A percentile compares a stretch with the other conserved stretches of the same genome.
Conservation (phyloP, 2,888 invertebrate genomes). For the Xanthorhoe designata region DNA sequence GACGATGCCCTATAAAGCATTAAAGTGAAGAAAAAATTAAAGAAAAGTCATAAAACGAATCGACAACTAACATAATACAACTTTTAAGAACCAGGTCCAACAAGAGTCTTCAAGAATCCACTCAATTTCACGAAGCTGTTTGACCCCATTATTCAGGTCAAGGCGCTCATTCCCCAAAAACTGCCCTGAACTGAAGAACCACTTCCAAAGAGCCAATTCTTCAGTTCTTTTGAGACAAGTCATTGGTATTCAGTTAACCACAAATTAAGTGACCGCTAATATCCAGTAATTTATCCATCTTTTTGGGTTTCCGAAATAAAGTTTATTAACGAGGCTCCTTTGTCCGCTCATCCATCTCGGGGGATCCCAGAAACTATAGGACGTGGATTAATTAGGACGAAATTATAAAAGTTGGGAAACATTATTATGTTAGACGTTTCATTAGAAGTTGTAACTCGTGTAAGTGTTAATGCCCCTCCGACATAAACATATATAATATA, state of each 20-base stretch:
- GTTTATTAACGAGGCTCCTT: slow-evolving; percentile 35
- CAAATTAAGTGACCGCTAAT: slow-evolving; percentile 5
- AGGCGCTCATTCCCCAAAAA: slow-evolving; percentile 3
- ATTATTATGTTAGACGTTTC: slow-evolving; percentile 8
- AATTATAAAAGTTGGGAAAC: slow-evolving; percentile 30
- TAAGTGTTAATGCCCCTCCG: not conserved
- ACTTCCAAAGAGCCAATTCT: not conserved
- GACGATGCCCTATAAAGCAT: too few relatives aligned
- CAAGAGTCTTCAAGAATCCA: not conserved
- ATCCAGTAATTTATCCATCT: slow-evolving; percentile 28
- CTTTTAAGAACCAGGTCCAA: not conserved
- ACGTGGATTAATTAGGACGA: slow-evolving; percentile 31
- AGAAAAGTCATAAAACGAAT: not conserved
- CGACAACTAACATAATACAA: not conserved
- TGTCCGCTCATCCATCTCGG: slow-evolving; percentile 23
- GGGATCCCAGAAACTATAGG: slow-evolving; percentile 19
- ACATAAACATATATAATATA: not conserved
- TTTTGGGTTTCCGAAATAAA: slow-evolving; percentile 33
- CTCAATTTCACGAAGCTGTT: not conserved
- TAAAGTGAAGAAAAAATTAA: too few relatives aligned
- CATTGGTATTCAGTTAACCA: slow-evolving; percentile 6
- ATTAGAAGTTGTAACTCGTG: slow-evolving; percentile 5
- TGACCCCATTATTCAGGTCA: slow-evolving; percentile 9
- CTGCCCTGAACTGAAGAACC: not conserved
- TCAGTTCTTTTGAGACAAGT: slow-evolving; percentile 10